Evolutionary conservation across 2,888 invertebrate species (phyloP), one percentile per base, ranked within the genome.

Genomic region (Alloscopus bannaensis): DNA sequence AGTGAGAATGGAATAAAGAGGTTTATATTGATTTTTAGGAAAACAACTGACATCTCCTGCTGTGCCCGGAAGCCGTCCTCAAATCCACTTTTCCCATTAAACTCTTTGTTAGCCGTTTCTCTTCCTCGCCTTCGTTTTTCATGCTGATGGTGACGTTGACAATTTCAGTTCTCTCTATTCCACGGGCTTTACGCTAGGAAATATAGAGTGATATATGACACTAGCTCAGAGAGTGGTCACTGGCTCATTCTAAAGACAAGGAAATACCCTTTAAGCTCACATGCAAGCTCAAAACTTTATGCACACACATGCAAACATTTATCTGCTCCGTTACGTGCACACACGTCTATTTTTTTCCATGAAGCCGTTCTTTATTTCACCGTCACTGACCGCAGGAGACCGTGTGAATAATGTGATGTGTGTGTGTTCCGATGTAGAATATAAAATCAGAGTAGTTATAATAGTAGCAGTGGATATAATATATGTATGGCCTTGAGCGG

Each of bases 81-180:
- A 85, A 85, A 85, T 85, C 85, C 85, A 85, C 85, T 85, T 85
- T 85, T 84, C 80, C 85, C 84, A 84, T 85, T 84, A 85, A 85
- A 83, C 82, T 83, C 81, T 80, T 84, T 83, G 84, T 83, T 84
- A 81, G 84, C 80, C 82, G 77, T 83, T 84, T 75, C 64, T 79
- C 81, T 73, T 77, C 69, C 57, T 71, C 75, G 59, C 29, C 28
- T 62, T 29, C 57, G 18, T 65, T 66, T 66, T 24, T 66, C 73
- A 73, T 73, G 73, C 73, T 73, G 73, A 73, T 73, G 31, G 57
- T 73, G 73, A 73, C 73, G 73, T 47, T 65, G 73, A 73, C 66
- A 73, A 16, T 65, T 73, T 72, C 55, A 26, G 6, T n/a, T 24
- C 13, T 11, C 8, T 36, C 36, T 36, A 6, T 36, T 13, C 13